phyloP scores from a whole-genome alignment of 2,888 invertebrate genomes.

The Agrotis ipsilon region DNA sequence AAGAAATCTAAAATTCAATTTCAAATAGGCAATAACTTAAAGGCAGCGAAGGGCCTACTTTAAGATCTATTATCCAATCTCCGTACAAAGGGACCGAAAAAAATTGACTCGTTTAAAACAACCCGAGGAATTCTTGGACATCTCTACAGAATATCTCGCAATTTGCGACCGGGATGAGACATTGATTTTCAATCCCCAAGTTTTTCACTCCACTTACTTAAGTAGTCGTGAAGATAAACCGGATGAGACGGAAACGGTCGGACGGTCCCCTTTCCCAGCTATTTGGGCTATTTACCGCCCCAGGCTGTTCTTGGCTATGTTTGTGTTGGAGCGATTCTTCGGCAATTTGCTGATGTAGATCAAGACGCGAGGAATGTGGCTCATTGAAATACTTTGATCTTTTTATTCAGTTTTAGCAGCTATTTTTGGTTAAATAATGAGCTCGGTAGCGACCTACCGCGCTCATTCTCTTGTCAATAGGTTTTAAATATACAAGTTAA shows the following conservation, averaged over 20 bases:
- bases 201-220: slow-evolving; percentile 70
- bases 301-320: slow-evolving; percentile 52
- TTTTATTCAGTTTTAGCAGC: slow-evolving; percentile 7
- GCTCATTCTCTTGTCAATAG: not conserved
- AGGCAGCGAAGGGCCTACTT: slow-evolving; percentile 3
- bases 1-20: not conserved
- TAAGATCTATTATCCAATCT: slow-evolving; percentile 20
- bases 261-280: slow-evolving; percentile 54
- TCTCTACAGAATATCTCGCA: slow-evolving; percentile 60
- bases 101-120: slow-evolving; percentile 48
- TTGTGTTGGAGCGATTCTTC: slow-evolving; percentile 45
- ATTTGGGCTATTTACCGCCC: slow-evolving; percentile 64
- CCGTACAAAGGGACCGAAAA: slow-evolving; percentile 38
- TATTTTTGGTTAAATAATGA: not conserved
- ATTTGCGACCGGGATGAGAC: slow-evolving; percentile 66
- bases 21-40: slow-evolving; percentile 12
- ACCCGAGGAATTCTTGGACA: slow-evolving; percentile 49
- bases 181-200: slow-evolving; percentile 71
- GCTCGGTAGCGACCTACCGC: no score
- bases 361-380: slow-evolving; percentile 44
- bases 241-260: slow-evolving; percentile 61
- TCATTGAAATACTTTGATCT: slow-evolving; percentile 52
- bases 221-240: slow-evolving; percentile 70
- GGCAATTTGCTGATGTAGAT: slow-evolving; percentile 62
- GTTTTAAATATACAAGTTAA: not conserved